A percentile compares a stretch with the other conserved stretches of the same genome.
phyloP scores from a whole-genome alignment of 1,140 invertebrate genomes.

The Anagrus nilaparvatae region DNA sequence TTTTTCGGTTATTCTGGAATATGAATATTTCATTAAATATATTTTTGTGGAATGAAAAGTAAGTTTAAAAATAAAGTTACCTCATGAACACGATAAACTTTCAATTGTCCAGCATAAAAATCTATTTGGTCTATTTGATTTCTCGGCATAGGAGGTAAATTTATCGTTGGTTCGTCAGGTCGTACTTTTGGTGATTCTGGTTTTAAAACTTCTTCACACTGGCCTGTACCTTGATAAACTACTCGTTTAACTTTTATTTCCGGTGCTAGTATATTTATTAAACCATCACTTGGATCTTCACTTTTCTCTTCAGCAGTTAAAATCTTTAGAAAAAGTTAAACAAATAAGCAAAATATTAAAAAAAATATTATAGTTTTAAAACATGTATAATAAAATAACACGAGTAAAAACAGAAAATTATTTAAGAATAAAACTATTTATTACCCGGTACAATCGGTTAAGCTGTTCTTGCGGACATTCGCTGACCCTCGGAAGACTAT shows the following conservation, averaged over 20 bases:
- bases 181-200: slow-evolving; percentile 37
- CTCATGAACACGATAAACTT: slow-evolving; percentile 69
- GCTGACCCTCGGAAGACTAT: slow-evolving; percentile 62
- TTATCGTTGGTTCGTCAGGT: slow-evolving; percentile 45
- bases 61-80: slow-evolving; percentile 41
- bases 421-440: slow-evolving; percentile 19
- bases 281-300: slow-evolving; percentile 44
- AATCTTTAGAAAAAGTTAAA: slow-evolving; percentile 33
- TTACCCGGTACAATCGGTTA: slow-evolving; percentile 56
- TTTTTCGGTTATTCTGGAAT: too few relatives aligned
- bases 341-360: too few relatives aligned
- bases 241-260: slow-evolving; percentile 55
- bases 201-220: slow-evolving; percentile 45
- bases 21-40: too few relatives aligned
- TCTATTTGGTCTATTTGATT: slow-evolving; percentile 79
- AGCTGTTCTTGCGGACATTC: slow-evolving; percentile 64
- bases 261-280: slow-evolving; percentile 49
- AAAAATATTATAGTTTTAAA: too few relatives aligned
- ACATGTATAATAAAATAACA: not conserved
- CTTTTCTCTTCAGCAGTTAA: slow-evolving; percentile 44
- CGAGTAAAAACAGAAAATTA: not conserved
- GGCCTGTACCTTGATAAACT: slow-evolving; percentile 48
- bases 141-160: slow-evolving; percentile 62
- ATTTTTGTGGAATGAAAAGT: too few relatives aligned
- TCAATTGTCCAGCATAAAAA: slow-evolving; percentile 64